Base-by-base conservation (phyloP, 2,113 vertebrate species). In the human (Homo sapiens) region DNA sequence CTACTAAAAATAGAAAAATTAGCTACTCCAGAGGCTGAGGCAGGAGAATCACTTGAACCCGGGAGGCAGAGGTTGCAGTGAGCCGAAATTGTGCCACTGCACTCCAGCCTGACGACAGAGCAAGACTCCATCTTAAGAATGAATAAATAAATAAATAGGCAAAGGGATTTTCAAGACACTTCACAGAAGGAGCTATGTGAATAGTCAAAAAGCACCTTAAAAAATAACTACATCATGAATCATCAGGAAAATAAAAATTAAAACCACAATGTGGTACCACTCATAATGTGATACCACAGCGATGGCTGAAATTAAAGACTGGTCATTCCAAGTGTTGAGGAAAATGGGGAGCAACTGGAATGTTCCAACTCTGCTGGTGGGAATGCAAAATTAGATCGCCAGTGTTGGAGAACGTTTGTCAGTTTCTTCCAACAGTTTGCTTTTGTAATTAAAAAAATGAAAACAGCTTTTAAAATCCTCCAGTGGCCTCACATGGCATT, bases 221-320 rank as follows among this genome's bases (percentile, higher is more conserved):
- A 79, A 72, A 78, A 14, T 10, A 23, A 38, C 73, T 2, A 5
- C 32, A 13, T 32, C 6, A 32, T 55, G 18, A 40, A 32, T 64
- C 72, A 20, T 45, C 4, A 23, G 89, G 78, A 72, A 48, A 81
- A 38, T 38, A 61, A 90, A 94, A 68, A 55, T 89, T 17, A 55
- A 93, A 70, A 55, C 43, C 13, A 16, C 11, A 20, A 1, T 0
- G 32, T 40, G 45, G 61, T n/a, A 35, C 11, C 18, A 9, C 72
- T 40, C 61, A 6, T 6, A 14, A 13, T 12, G 61, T 64, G 61
- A 8, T 0, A 3, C 1, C 23, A 23, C 1, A 4, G 8, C 0
- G 27, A 23, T 7, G 43, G 61, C 70, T 52, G 9, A 72, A 35
- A 23, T 27, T 5, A 32, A 68, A 50, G 52, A 45, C 18, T 0